Conservation (phyloP, 2,113 vertebrate genomes). For the Trachemys scripta region DNA sequence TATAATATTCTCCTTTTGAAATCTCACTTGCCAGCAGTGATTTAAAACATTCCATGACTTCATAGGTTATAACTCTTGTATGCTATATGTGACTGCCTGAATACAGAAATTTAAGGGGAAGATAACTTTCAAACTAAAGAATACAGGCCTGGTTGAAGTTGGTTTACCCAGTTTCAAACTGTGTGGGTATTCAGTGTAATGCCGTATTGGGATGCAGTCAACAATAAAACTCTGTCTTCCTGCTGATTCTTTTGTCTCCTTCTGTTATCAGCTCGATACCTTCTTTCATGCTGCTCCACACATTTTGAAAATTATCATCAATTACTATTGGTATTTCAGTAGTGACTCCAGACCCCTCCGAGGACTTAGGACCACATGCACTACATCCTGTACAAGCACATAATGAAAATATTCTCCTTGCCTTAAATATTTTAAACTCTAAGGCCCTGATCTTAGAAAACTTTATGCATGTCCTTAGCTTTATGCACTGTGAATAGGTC, state of each 20-base stretch:
- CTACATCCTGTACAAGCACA: background rate
- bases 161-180: conserved; percentile 17
- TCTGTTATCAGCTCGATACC: conserved; percentile 20
- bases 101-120: conserved; percentile 25
- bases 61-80: conserved; percentile 22
- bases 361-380: background rate
- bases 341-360: background rate
- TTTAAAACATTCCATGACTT: conserved; percentile 62
- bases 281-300: background rate
- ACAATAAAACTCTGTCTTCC: conserved; percentile 33
- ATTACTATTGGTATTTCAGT: conserved; percentile 34
- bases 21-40: conserved; percentile 5
- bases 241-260: background rate
- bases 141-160: background rate
- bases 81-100: background rate
- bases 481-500: background rate
- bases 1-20: background rate
- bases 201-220: background rate
- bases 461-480: background rate
- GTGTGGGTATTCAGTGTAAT: background rate
- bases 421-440: conserved; percentile 32
- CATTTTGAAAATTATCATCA: conserved; percentile 27
- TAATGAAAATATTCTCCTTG: background rate
- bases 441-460: background rate
- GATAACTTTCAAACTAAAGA: conserved; percentile 32